Evolutionary conservation across 2,888 invertebrate genomes (phyloP), one percentile per base, ranked within the genome.

Genomic region (Trisateles emortualis): DNA sequence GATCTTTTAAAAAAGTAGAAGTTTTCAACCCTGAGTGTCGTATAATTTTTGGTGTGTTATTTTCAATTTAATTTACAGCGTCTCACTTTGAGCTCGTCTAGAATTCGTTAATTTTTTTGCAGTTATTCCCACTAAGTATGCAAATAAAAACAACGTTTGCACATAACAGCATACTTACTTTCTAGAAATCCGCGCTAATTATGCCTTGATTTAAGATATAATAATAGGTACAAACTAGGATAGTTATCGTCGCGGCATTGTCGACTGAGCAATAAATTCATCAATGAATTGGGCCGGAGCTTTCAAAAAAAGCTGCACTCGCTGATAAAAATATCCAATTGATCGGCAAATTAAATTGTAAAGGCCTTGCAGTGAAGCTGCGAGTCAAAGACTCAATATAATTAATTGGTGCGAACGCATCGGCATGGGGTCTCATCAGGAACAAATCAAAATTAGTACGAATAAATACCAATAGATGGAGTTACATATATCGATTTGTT

Each of bases 51-150:
- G 41, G 40, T 57, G 36, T 52, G 36, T 51, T 59, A 57, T 65
- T 68, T 68, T 57, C 38, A 62, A 59, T 55, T 57, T 56, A 33
- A 52, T 59, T 59, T 56, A 53, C 32, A 58, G 52, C 36, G 39
- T 59, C 52, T 40, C 44, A 39, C 45, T 52, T 52, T 54, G 48
- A 51, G 41, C 56, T 44, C 49, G 53, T 59, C 47, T 46, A 54
- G 45, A 56, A 51, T 52, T 50, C 22, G 48, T 67, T 26, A 51
- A 16, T 65, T 58, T 62, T n/a, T 66, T 45, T 38, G 52, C 42
- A 16, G 50, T 59, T 57, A 55, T 58, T 64, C 10, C 22, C 38
- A 35, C 14, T 44, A 47, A 38, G 35, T 45, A 43, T 46, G 38
- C 36, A 56, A 51, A 55, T 48, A 19, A 39, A 45, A 49, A 41